Base-by-base conservation (phyloP, 2,113 vertebrate genomes). In the Pteropus alecto region DNA sequence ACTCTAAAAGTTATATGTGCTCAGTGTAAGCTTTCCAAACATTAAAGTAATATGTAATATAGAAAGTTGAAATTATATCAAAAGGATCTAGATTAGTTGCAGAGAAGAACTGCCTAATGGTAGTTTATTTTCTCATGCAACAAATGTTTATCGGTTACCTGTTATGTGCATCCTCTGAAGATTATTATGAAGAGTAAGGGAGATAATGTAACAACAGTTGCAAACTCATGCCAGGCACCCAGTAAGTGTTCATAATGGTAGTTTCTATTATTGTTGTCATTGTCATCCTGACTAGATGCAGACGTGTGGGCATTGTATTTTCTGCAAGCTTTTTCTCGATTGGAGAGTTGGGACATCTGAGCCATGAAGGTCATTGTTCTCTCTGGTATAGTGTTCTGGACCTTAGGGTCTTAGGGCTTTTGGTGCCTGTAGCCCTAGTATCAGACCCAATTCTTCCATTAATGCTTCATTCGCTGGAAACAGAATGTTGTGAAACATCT, bases 1-100 rank as follows among this genome's bases (percentile, higher is more conserved):
- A 92, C 56, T 86, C 28, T 65, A 19, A 84, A 90, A 93, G 46
- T 56, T 87, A 63, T 92, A 86, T 14, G 79, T 73, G 5, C 30
- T 96, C 51, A 89, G 15, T 58, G 14, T 90, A 92, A 96, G 56
- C 74, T 79, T 92, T 87, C 79, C 87, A 97, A 94, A 97, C 68
- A 73, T 78, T 92, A 54, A 96, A 58, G 41, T 92, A 71, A 89
- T 89, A 30, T 67, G 13, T 77, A 74, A 78, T 67, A 1, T 33
- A 54, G 61, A 76, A 94, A 87, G 70, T 71, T 92, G 82, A 93
- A 90, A 65, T 76, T 77, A 28, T 65, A 60, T 71, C 48, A 35
- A 22, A 87, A 94, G 58, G 33, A 58, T 92, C 48, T 81, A 61
- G 51, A 35, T 83, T 26, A 79, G 15, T 65, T 73, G 26, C 26